phyloP scores from a whole-genome alignment of 2,888 invertebrate species.

The Onthophagus sagittarius region DNA sequence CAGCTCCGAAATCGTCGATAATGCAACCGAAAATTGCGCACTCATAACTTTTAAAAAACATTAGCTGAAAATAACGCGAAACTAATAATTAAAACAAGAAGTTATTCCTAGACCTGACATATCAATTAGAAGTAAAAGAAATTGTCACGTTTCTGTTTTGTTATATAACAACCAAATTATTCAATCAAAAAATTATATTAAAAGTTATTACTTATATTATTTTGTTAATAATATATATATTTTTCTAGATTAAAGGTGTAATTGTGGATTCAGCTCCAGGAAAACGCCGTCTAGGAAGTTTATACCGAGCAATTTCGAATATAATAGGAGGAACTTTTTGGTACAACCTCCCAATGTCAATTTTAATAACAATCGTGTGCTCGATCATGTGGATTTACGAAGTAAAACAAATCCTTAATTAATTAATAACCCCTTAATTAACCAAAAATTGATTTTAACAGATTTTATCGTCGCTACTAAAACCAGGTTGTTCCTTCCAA shows the following conservation, averaged over 20 bases:
- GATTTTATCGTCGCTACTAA: constrained; percentile 40
- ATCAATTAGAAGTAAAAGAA: no score
- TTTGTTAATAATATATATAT: no score
- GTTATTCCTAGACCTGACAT: no score
- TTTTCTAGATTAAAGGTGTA: constrained; percentile 56
- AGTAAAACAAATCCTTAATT: constrained; percentile 43
- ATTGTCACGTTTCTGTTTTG: no score
- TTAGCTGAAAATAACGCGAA: no score
- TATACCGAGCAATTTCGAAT: constrained; percentile 59
- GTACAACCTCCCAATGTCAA: constrained; percentile 56
- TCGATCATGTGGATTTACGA: constrained; percentile 60
- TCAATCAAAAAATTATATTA: no score
- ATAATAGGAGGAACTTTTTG: constrained; percentile 57
- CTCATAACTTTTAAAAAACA: no score
- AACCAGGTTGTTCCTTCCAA: constrained; percentile 45
- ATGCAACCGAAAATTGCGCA: no score
- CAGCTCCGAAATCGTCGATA: no score
- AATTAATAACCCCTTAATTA: background rate
- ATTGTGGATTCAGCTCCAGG: constrained; percentile 73
- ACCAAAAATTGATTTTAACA: constrained; percentile 29
- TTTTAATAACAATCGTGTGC: constrained; percentile 55
- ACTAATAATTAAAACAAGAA: no score
- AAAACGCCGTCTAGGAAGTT: constrained; percentile 54
- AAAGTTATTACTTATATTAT: no score
- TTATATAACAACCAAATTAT: no score